Evolutionary conservation across 2,113 vertebrate species (phyloP).

Genomic region (Zosterops pallidus): DNA sequence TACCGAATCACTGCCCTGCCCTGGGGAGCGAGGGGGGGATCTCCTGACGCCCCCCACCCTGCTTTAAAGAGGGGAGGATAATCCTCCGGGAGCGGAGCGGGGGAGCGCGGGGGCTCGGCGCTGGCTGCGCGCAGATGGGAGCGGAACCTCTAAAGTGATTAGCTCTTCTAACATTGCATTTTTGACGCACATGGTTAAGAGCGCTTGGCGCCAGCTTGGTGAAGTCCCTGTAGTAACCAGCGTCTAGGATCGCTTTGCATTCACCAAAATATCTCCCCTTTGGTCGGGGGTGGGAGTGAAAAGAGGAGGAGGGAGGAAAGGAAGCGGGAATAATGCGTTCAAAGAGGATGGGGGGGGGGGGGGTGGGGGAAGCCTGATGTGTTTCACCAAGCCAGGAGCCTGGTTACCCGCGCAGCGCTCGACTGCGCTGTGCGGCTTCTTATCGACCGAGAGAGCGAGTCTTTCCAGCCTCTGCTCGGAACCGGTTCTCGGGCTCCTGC

Average conservation of each 20-base stretch:
- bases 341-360: background rate
- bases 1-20: background rate
- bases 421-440: background rate
- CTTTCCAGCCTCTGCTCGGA: background rate
- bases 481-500: background rate
- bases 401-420: background rate
- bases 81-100: constrained; percentile 35
- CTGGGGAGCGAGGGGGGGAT: background rate
- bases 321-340: constrained; percentile 38
- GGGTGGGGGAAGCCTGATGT: background rate
- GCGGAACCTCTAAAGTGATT: constrained; percentile 75
- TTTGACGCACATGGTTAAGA: constrained; percentile 79
- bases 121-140: constrained; percentile 68
- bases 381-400: background rate
- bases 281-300: background rate
- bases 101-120: constrained; percentile 36
- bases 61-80: background rate
- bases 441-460: background rate
- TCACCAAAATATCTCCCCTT: constrained; percentile 56
- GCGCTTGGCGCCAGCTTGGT: constrained; percentile 76
- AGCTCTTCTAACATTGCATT: constrained; percentile 73
- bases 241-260: constrained; percentile 64
- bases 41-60: background rate
- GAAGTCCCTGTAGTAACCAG: constrained; percentile 68
- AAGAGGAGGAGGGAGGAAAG: constrained; percentile 15